These are phyloP conservation scores for Drosophila eugracilis DNA, from an alignment of 1,140 invertebrate species.

Conservation along the genomic window DNA sequence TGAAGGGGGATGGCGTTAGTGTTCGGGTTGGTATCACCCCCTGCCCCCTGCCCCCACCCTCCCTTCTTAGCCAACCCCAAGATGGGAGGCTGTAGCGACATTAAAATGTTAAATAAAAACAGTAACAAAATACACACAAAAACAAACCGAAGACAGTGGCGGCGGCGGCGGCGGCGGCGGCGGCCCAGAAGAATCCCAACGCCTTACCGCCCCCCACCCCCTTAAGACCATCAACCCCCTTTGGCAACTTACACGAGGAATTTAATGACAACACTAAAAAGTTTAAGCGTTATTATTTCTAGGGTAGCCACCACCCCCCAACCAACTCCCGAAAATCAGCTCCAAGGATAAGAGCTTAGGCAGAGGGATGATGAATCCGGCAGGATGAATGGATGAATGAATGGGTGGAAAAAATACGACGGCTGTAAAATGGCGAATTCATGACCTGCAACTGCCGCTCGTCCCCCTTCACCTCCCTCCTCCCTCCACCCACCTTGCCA, in stretches of 20 bases:
- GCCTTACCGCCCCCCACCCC: too few species aligned
- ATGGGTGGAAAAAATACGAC: conserved; percentile 76
- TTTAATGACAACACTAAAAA: conserved; percentile 85
- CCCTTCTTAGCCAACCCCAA: background rate
- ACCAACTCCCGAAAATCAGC: conserved; percentile 59
- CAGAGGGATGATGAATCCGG: conserved; percentile 14
- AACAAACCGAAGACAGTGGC: conserved; percentile 57
- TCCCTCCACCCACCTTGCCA: too few species aligned
- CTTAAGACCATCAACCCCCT: conserved; percentile 32
- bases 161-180: conserved; percentile 1
- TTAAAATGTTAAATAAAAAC: conserved; percentile 84
- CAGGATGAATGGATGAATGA: conserved; percentile 27
- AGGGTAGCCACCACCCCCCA: conserved; percentile 56
- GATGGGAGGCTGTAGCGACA: conserved; percentile 61
- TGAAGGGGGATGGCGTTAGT: conserved; percentile 39
- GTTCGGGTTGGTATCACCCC: conserved; percentile 1
- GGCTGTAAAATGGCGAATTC: conserved; percentile 85
- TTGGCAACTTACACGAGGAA: conserved; percentile 83
- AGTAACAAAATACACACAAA: conserved; percentile 77
- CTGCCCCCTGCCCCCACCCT: background rate
- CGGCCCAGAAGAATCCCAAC: background rate
- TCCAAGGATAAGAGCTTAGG: conserved; percentile 75
- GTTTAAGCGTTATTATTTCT: conserved; percentile 85
- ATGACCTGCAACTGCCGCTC: conserved; percentile 80
- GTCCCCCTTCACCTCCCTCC: background rate